These are phyloP conservation scores for Sminthurides aquaticus DNA, from an alignment of 2,888 invertebrate species.

Conservation along the genomic window DNA sequence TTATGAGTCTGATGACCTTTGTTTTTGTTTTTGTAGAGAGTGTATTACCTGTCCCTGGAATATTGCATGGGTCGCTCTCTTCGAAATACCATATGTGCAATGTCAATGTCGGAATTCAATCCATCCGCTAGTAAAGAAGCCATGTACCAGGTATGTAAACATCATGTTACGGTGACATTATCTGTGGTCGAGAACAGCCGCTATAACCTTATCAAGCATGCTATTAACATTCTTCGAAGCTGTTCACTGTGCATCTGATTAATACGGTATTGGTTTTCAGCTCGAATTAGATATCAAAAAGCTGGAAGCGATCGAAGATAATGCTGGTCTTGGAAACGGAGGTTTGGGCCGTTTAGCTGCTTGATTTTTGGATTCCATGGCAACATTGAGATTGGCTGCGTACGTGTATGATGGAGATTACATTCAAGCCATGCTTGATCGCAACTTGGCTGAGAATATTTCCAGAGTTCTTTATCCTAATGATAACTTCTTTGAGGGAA, in stretches of 20 bases:
- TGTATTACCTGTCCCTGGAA: conserved; percentile 97
- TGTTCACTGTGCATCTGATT: neutral
- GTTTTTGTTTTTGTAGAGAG: conserved; percentile 62
- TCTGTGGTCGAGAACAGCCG: too few species aligned
- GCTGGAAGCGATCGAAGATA: conserved; percentile 93
- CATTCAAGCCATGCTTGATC: conserved; percentile 95
- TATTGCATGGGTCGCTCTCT: conserved; percentile 99
- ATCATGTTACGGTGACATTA: too few species aligned
- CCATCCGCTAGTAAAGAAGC: conserved; percentile 97
- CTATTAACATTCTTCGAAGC: too few species aligned
- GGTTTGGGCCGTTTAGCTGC: conserved; percentile 96
- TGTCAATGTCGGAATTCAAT: conserved; percentile 93
- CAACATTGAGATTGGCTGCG: conserved; percentile 91
- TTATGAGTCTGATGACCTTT: conserved; percentile 14
- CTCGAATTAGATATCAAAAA: conserved; percentile 96
- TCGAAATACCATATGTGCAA: conserved; percentile 99
- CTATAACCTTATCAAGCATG: too few species aligned
- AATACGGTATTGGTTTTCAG: conserved; percentile 49
- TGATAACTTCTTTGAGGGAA: conserved; percentile 98
- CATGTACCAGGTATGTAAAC: conserved; percentile 74
- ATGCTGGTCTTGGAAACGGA: conserved; percentile 97
- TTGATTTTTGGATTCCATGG: conserved; percentile 98
- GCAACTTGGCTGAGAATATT: conserved; percentile 97
- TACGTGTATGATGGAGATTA: conserved; percentile 99
- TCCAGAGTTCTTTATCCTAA: conserved; percentile 96